Evolutionary conservation across 30 jellyfish, hydroid and myxozoan genomes (phyloP), one percentile per base, ranked within the genome.

Genomic region (Catostylus mosaicus): DNA sequence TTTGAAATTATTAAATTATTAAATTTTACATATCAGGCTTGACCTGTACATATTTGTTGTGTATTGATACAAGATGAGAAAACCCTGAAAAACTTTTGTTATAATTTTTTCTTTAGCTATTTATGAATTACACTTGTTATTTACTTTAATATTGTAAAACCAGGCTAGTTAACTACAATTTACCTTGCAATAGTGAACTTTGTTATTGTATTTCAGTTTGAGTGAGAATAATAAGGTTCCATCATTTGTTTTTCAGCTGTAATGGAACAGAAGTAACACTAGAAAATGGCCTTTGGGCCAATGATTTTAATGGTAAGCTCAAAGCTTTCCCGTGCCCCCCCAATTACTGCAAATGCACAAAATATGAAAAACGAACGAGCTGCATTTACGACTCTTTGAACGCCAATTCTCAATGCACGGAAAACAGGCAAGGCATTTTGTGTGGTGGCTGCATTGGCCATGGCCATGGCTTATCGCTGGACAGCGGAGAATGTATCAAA

Each of bases 281-380:
- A 4, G 20, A 31, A 30, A 47, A 22, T 16, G 88, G 84, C 8
- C 36, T 27, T 30, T 87, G 96, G 96, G 88, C 80, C 22, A 57
- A 66, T 0, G 1, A 29, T 0, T n/a, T 16, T 24, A 40, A 68
- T 68, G 80, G 80, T 29, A 46, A 1, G 9, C 20, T 68, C 3
- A 37, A 3, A 0, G 57, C 63, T 20, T 35, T 0, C 80, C 34
- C 30, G 40, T 87, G 96, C 66, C 96, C 96, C 0, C 40, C 32
- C 29, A 76, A 76, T 57, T 78, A 77, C 51, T 87, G 96, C 77
- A 45, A 77, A n/a, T 87, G 96, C 50, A 61, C 84, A 3, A 31
- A 30, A n/a, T 29, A 71, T 33, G 4, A 10, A 0, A 4, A 61
- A 0, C 30, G 46, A 33, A 8, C n/a, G 30, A 36, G 22, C 32